Evolutionary conservation across 2,888 invertebrate species (phyloP).

Genomic region (Ormyrus rosae): DNA sequence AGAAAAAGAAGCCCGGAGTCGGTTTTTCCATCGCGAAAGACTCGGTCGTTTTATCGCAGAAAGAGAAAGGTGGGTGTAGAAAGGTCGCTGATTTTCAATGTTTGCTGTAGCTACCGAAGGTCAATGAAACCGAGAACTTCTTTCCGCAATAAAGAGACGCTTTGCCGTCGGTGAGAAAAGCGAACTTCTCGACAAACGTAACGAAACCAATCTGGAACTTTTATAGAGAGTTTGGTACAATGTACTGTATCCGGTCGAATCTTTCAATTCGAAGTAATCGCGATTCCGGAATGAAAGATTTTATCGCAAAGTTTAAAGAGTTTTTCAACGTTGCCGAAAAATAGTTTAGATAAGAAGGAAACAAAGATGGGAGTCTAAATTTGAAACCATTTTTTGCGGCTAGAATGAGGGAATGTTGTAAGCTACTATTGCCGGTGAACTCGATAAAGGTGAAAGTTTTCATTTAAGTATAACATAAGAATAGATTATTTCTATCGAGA

Average conservation of each 20-base stretch:
- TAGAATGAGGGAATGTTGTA: too few relatives aligned
- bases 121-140: conserved; percentile 46
- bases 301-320: too few relatives aligned
- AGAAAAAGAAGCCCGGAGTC: neutral
- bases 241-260: neutral
- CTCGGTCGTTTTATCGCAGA: conserved; percentile 39
- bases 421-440: too few relatives aligned
- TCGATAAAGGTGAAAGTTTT: too few relatives aligned
- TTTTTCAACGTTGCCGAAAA: too few relatives aligned
- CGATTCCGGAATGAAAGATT: neutral
- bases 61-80: conserved; percentile 57
- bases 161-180: neutral
- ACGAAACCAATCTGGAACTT: neutral
- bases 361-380: too few relatives aligned
- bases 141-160: neutral
- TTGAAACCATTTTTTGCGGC: too few relatives aligned
- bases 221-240: neutral
- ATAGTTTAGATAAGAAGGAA: too few relatives aligned
- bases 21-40: neutral
- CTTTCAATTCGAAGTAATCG: neutral
- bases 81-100: conserved; percentile 43
- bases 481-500: too few relatives aligned
- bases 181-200: neutral
- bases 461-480: too few relatives aligned
- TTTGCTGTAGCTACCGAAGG: conserved; percentile 51